Evolutionary conservation across 2,888 invertebrate species (phyloP).

Genomic region (Ennomos quercinarius): DNA sequence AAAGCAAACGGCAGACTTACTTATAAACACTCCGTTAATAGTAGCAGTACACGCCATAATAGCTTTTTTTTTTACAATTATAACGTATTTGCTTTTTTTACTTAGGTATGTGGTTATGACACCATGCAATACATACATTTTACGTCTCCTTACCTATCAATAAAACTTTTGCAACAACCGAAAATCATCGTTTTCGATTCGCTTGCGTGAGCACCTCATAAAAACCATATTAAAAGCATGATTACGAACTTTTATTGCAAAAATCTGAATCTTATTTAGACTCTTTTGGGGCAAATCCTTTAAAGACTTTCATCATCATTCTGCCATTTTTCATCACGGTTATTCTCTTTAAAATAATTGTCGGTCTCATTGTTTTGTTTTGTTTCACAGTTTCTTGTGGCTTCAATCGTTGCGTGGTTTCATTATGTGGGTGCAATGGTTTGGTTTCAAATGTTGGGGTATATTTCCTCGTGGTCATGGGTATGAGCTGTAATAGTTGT

Average conservation of each 20-base stretch:
- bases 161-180: too few relatives aligned
- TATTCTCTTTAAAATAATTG: constrained; percentile 3
- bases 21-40: not conserved
- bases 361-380: constrained; percentile 1
- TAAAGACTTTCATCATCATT: constrained; percentile 13
- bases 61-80: constrained; percentile 1
- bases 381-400: not conserved
- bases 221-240: constrained; percentile 1
- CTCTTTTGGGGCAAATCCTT: constrained; percentile 2
- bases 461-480: constrained; percentile 12
- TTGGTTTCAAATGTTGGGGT: not conserved
- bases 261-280: constrained; percentile 7
- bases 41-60: constrained; percentile 1
- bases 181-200: constrained; percentile 1
- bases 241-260: constrained; percentile 10
- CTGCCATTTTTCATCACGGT: constrained; percentile 13
- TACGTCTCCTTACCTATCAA: too few relatives aligned
- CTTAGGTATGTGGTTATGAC: not conserved
- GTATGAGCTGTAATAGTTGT: constrained; percentile 1
- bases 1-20: not conserved
- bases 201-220: constrained; percentile 1
- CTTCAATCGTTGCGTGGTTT: too few relatives aligned
- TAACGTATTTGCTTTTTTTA: too few relatives aligned
- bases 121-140: not conserved
- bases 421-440: not conserved